phyloP scores from a whole-genome alignment of 1,140 invertebrate genomes.

The Ruditapes philippinarum region DNA sequence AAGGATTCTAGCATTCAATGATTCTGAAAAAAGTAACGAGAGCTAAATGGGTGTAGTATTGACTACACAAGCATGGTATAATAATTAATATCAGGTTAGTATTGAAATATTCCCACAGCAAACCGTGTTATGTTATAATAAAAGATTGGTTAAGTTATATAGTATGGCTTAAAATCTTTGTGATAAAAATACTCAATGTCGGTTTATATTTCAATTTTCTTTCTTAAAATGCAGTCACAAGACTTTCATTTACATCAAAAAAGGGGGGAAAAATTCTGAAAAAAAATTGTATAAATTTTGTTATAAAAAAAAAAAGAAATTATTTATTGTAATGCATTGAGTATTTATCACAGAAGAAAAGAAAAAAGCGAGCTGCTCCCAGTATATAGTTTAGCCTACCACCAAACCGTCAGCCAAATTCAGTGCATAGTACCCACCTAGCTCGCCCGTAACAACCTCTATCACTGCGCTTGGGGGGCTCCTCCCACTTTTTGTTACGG shows the following conservation, averaged over 20 bases:
- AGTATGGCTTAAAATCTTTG: neutral
- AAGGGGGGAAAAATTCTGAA: no score
- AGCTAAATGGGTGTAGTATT: neutral
- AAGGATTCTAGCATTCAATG: neutral
- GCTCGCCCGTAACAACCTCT: conserved; percentile 97
- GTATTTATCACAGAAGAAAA: neutral
- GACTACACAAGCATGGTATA: neutral
- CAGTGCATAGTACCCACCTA: conserved; percentile 91
- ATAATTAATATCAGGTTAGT: neutral
- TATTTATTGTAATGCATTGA: conserved; percentile 29
- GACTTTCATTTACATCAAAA: no score
- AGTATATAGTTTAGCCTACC: neutral
- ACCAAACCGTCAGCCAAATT: conserved; percentile 13
- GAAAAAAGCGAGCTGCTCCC: conserved; percentile 10
- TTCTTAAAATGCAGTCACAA: no score
- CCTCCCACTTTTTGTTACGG: conserved; percentile 96
- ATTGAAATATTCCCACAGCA: neutral
- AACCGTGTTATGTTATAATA: neutral
- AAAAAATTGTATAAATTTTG: no score
- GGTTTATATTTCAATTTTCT: neutral
- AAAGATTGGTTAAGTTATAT: neutral
- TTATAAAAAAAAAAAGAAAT: no score
- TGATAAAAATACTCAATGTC: conserved; percentile 1
- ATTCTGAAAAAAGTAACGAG: neutral
- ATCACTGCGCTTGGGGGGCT: conserved; percentile 94